Evolutionary conservation across 1,140 invertebrate genomes (phyloP), one percentile per base, ranked within the genome.

Genomic region (Drosophila trapezifrons): DNA sequence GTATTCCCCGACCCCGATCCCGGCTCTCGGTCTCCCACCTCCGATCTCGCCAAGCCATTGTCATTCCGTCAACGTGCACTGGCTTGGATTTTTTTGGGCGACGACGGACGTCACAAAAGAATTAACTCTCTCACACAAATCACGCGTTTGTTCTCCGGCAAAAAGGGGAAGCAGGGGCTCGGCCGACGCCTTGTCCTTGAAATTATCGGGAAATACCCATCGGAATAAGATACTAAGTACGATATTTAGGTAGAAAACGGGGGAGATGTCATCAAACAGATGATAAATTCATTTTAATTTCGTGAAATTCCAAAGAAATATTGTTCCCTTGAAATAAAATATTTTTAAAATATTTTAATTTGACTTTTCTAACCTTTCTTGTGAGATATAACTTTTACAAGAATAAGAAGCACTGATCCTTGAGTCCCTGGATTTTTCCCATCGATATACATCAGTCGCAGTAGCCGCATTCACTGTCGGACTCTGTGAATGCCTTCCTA

Each of bases 41-140:
- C 13, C 46, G 10, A 18, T 32, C 29, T 20, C 29, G 22, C n/a
- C 18, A 58, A 51, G 32, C 22, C 46, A 76, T 76, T 76, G 47
- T 42, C 32, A 76, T 76, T 54, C 71, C 10, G 18, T 9, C 22
- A 10, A 55, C 71, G 72, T 75, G 42, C 45, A 18, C 17, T 35
- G 38, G 60, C 27, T 43, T 66, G 57, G 43, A 22, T 27, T 52
- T 75, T 38, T 45, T 58, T 32, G 69, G 20, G 15, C 2, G 32
- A 17, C 17, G 13, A 37, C 9, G 38, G 35, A 76, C 45, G 60
- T 58, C 72, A 75, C n/a, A 22, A 46, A 7, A 43, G 32, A 45
- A 18, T 51, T 17, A 49, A 29, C 6, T 42, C 7, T 40, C 35
- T 12, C 32, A 66, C 22, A 29, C 64, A 40, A 67, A 66, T 42